A percentile compares a stretch with the other conserved stretches of the same genome.
Evolutionary conservation across 1,140 invertebrate genomes (phyloP).

Genomic region (Geopemphigus sp.): DNA sequence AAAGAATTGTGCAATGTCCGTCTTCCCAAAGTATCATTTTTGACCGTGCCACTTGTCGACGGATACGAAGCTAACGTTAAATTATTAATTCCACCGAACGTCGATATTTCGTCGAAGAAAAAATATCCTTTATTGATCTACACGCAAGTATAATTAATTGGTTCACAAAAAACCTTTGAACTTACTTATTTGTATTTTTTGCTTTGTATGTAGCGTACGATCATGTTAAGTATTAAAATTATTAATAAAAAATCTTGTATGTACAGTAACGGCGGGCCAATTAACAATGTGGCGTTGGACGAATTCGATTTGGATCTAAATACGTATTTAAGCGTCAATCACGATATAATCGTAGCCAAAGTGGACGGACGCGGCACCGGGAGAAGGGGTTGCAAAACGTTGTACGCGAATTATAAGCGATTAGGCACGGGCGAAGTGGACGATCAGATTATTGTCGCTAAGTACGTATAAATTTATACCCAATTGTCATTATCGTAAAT

Average conservation of each 20-base stretch:
- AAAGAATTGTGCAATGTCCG: constrained; percentile 61
- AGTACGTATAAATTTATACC: constrained; percentile 60
- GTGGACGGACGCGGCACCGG: constrained; percentile 89
- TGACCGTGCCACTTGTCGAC: constrained; percentile 66
- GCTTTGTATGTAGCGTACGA: no score
- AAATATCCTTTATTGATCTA: constrained; percentile 85
- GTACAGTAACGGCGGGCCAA: constrained; percentile 79
- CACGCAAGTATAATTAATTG: constrained; percentile 75
- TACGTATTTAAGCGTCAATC: constrained; percentile 77
- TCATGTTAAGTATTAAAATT: no score
- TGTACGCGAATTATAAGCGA: constrained; percentile 79
- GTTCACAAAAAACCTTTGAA: no score
- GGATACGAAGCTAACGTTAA: constrained; percentile 70
- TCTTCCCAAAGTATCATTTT: constrained; percentile 64
- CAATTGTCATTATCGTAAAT: no score
- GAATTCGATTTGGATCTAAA: constrained; percentile 76
- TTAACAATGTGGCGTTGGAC: constrained; percentile 75
- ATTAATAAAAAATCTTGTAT: no score
- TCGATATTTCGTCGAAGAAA: constrained; percentile 64
- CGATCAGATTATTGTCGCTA: constrained; percentile 80
- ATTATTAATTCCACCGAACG: constrained; percentile 69
- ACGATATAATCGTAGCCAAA: constrained; percentile 78
- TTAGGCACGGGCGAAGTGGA: constrained; percentile 84
- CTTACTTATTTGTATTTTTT: no score
- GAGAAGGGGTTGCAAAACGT: constrained; percentile 75